Evolutionary conservation across 2,113 vertebrate genomes (phyloP), one percentile per base, ranked within the genome.

Genomic region (Meles meles): DNA sequence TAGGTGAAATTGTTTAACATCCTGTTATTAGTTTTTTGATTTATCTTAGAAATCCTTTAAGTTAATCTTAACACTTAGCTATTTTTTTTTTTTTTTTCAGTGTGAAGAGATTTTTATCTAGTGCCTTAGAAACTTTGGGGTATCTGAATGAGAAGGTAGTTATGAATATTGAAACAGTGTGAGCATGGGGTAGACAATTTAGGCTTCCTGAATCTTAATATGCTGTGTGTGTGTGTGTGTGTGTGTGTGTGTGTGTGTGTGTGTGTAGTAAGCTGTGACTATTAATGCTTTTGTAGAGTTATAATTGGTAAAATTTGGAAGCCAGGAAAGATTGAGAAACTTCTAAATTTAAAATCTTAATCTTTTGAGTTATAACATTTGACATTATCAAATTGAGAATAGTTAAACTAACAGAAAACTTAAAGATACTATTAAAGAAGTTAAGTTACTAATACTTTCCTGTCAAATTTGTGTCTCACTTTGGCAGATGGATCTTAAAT

Each of bases 1-100:
- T 93, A 90, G 92, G 37, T 88, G 82, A 96, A 88, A 88, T 96
- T 95, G 89, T 93, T 79, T 77, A 91, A 92, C 90, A 94, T 97
- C 90, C 77, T 97, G 80, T 95, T 96, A 87, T 4, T 97, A 93
- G 69, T 91, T 96, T 94, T 91, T 39, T 89, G 65, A 92, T 96
- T 94, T 91, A 76, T 93, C 63, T 97, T 91, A 85, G 72, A 96
- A 94, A 79, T 96, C 52, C 31, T 52, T 52, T 77, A 77, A 47
- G 74, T 77, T 77, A 77, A 47, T 77, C 74, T 82, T 93, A 96
- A 86, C 93, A 97, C 63, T 67, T 94, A 47, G 29, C n/a, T 37
- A 87, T 88, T 96, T 71, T 93, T 44, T n/a, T 96, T 71, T 93
- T 44, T n/a, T 44, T 93, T 96, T 96, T 72, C 31, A 87, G 42